These are phyloP conservation scores for Ganaspis sp. DNA, from an alignment of 1,140 invertebrate genomes.

Conservation along the genomic window DNA sequence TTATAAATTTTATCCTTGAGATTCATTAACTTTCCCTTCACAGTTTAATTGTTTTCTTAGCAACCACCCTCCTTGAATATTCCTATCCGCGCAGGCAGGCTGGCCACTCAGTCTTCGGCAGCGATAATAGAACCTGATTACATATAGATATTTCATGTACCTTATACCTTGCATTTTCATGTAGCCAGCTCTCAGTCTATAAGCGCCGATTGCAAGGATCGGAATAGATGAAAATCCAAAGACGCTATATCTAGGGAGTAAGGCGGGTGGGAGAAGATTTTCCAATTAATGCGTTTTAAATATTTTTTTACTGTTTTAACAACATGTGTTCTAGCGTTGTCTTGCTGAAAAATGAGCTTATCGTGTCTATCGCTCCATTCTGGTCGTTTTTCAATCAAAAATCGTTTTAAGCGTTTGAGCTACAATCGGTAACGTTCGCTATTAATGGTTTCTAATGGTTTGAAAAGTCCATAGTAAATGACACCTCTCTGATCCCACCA, in stretches of 20 bases:
- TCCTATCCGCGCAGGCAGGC: no score
- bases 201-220: no score
- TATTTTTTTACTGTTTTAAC: neutral
- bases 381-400: constrained; percentile 33
- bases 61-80: no score
- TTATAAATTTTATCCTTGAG: no score
- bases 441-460: constrained; percentile 33
- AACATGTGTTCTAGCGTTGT: constrained; percentile 42
- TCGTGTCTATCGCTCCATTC: constrained; percentile 34
- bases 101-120: no score
- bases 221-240: no score
- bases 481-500: constrained; percentile 59
- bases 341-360: constrained; percentile 39
- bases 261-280: constrained; percentile 50
- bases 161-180: no score
- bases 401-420: neutral
- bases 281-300: constrained; percentile 39
- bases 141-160: no score
- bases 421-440: neutral
- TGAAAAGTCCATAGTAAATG: constrained; percentile 60
- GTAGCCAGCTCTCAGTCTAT: no score
- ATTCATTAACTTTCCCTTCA: no score
- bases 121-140: no score
- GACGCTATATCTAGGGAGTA: constrained; percentile 52
- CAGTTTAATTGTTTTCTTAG: no score